Base-by-base conservation (phyloP, 2,113 vertebrate species). In the Tamias sibiricus region DNA sequence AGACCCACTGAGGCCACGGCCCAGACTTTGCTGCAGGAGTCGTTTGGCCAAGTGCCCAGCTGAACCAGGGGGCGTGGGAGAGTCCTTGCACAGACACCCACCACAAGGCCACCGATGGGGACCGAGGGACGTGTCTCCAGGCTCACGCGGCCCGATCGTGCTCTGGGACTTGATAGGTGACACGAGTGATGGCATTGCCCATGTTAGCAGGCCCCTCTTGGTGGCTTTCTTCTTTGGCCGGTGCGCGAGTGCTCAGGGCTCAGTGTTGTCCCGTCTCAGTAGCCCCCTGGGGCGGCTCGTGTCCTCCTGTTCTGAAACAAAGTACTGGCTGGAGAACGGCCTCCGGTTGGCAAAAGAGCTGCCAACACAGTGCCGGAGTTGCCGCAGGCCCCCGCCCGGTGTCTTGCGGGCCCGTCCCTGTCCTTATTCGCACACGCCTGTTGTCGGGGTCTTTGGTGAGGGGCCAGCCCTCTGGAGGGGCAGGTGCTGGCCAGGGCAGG, bases 361-460 rank as follows among this genome's bases (percentile, higher is more conserved):
- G 62, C 74, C 28, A 28, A 13, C 52, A 20, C 28, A 16, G 22
- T 35, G 9, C 12, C 10, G 71, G 35, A 54, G 16, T 11, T 54
- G 44, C 37, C 0, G 0, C 2, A 2, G 22, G 59, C 42, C 54
- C 42, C 42, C 32, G 17, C 30, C 37, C 30, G 2, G 11, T 42
- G 10, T 74, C 72, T 37, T 7, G 19, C 14, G 35, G 14, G 35
- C 32, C 9, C 66, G 30, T 44, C 6, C 6, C 3, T 28, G 3
- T 19, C 40, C 42, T 17, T 35, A 4, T 44, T 16, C 6, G 8
- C 26, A 76, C 26, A 2, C 8, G 74, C 54, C 28, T 1, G 6
- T 20, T 49, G 59, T 72, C 11, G 40, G 59, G 8, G 68, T 49
- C 87, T 82, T 57, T 68, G 44, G 1, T 8, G 22, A 4, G 30